phyloP scores from a whole-genome alignment of 2,888 invertebrate genomes.

The Exocentrus adspersus region DNA sequence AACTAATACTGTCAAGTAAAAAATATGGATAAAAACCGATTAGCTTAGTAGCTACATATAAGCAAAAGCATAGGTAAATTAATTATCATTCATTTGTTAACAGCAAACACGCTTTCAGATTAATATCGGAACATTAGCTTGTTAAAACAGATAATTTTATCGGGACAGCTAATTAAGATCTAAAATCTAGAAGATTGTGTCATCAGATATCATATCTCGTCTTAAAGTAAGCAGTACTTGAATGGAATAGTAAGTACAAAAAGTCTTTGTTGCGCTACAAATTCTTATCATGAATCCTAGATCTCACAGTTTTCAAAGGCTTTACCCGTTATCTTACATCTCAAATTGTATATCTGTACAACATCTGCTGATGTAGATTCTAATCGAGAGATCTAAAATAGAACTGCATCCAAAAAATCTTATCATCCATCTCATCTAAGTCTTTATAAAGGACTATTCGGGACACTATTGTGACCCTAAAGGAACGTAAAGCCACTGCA shows the following conservation, averaged over 20 bases:
- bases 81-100: conserved; percentile 9
- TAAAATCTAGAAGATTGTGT: conserved; percentile 39
- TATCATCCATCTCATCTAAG: conserved; percentile 59
- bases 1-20: too few species aligned
- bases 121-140: conserved; percentile 21
- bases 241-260: conserved; percentile 19
- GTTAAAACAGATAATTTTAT: conserved; percentile 30
- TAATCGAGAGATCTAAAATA: conserved; percentile 46
- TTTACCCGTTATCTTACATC: conserved; percentile 43
- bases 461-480: conserved; percentile 53
- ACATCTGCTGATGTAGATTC: conserved; percentile 52
- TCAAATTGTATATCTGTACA: conserved; percentile 46
- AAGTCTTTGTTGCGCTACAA: conserved; percentile 37
- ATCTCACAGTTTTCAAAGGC: conserved; percentile 38
- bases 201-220: conserved; percentile 39
- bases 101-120: conserved; percentile 14
- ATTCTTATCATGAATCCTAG: conserved; percentile 36
- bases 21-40: too few species aligned
- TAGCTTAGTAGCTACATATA: too few species aligned
- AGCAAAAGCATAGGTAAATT: conserved; percentile 1
- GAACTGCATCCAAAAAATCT: conserved; percentile 50
- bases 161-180: conserved; percentile 42
- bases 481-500: conserved; percentile 62
- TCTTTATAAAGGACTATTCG: conserved; percentile 43
- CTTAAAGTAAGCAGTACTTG: conserved; percentile 18